Base-by-base conservation (phyloP, 2,797 vertebrate species). In the Smutsia gigantea region DNA sequence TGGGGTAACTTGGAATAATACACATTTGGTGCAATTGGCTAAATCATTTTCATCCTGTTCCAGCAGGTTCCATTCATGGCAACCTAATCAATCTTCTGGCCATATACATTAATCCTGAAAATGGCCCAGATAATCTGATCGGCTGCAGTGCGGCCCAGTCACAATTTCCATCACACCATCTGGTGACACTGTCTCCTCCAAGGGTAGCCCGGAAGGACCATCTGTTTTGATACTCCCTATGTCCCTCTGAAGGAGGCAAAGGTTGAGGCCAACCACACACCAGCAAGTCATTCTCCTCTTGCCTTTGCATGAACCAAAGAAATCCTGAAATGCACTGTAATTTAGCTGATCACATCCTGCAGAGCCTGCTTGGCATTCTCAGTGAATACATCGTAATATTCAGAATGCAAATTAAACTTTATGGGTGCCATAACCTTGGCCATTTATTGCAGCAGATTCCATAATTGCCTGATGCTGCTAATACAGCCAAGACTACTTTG, bases 371-470 rank as follows among this genome's bases (percentile, higher is more conserved):
- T 96, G 95, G 95, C 92, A 95, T 98, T 97, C 95, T 96, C 63
- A 19, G 89, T 86, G 93, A 97, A 92, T 72, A 81, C 87, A 87
- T 88, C 2, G 0, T 75, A 94, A 97, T 97, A 96, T 97, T 95
- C 96, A 96, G 90, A 95, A 97, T 97, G 97, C 97, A 97, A 96
- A 97, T 97, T 96, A 97, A 97, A 96, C 93, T 97, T 97, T 98
- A 97, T 95, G 90, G 96, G 96, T 92, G 90, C 93, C 93, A 55
- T 98, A 96, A 97, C 97, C 97, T 97, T 94, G 92, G 93, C 87
- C 95, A 92, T 97, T 96, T 97, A 97, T 96, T 97, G 96, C 87
- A 85, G 96, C 72, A 57, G 87, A 95, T 92, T 90, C 77, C 0
- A 3, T 94, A 96, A 97, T 95, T 97, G 95, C 92, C 87, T 92